A percentile compares a stretch with the other conserved stretches of the same genome.
Evolutionary conservation across 2,888 invertebrate genomes (phyloP).

Genomic region (Mythimna pallens): DNA sequence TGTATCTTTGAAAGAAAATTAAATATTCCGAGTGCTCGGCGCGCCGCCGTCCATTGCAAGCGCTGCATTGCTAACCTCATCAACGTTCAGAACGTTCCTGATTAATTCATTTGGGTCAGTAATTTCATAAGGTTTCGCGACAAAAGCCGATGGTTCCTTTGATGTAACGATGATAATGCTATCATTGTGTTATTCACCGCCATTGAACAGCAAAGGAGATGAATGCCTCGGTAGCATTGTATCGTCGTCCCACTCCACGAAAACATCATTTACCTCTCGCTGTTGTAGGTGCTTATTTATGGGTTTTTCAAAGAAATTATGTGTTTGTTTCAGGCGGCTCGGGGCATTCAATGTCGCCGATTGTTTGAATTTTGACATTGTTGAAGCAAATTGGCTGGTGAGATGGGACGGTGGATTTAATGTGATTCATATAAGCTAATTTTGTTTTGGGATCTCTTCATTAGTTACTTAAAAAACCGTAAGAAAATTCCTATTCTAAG

Average conservation of each 20-base stretch:
- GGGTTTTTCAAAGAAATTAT: slow-evolving; percentile 29
- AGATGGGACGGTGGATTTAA: neutral
- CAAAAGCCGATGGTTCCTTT: slow-evolving; percentile 51
- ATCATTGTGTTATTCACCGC: slow-evolving; percentile 44
- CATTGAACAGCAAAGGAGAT: slow-evolving; percentile 35
- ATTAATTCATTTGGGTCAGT: slow-evolving; percentile 60
- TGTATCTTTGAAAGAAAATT: slow-evolving; percentile 25
- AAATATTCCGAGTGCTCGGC: neutral
- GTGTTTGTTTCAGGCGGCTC: slow-evolving; percentile 1
- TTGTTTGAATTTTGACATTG: slow-evolving; percentile 28
- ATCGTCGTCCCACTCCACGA: slow-evolving; percentile 38
- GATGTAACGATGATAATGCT: slow-evolving; percentile 53
- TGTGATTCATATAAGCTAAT: slow-evolving; percentile 5
- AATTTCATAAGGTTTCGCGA: slow-evolving; percentile 45
- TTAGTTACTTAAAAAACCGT: neutral
- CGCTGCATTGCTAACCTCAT: slow-evolving; percentile 44
- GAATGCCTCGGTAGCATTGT: slow-evolving; percentile 35
- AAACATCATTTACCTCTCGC: slow-evolving; percentile 20
- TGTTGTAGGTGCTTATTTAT: slow-evolving; percentile 2
- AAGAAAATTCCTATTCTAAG: neutral
- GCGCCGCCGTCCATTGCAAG: neutral
- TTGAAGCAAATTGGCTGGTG: slow-evolving; percentile 30
- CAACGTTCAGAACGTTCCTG: slow-evolving; percentile 40
- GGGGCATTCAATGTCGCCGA: neutral
- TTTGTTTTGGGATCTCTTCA: slow-evolving; percentile 10